Evolutionary conservation across 2,113 vertebrate species (phyloP).

Genomic region (Gadus chalcogrammus): DNA sequence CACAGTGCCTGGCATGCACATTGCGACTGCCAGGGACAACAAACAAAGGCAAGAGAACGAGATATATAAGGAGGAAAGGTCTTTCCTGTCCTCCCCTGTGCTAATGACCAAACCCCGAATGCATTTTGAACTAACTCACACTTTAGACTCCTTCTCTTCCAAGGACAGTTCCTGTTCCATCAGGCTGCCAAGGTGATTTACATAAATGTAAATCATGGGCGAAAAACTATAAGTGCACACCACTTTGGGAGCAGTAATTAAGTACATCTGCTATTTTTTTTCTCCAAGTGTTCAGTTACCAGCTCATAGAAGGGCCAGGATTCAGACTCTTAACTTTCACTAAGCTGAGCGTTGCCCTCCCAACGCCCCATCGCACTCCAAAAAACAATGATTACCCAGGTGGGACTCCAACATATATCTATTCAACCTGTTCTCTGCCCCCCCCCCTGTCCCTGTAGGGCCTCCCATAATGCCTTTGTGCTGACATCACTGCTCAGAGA

Average conservation of each 20-base stretch:
- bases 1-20: constrained; percentile 72
- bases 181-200: not conserved
- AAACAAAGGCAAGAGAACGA: constrained; percentile 40
- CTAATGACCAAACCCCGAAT: constrained; percentile 4
- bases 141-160: too few relatives aligned
- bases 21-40: constrained; percentile 61
- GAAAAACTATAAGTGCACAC: not conserved
- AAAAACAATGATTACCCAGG: constrained; percentile 69
- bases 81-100: not conserved
- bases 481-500: constrained; percentile 75
- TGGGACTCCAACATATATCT: constrained; percentile 56
- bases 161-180: too few relatives aligned
- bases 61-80: constrained; percentile 4
- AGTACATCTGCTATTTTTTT: too few relatives aligned
- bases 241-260: too few relatives aligned
- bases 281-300: too few relatives aligned
- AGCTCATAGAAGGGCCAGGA: not conserved
- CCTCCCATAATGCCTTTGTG: constrained; percentile 75
- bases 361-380: too few relatives aligned
- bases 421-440: constrained; percentile 67
- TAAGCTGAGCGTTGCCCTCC: too few relatives aligned
- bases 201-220: constrained; percentile 15
- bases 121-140: too few relatives aligned
- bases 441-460: constrained; percentile 52
- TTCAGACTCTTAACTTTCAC: too few relatives aligned